Evolutionary conservation across 37 sponge, comb jelly and placozoan species (phyloP), one percentile per base, ranked within the genome.

Genomic region (Chondrosia reniformis): DNA sequence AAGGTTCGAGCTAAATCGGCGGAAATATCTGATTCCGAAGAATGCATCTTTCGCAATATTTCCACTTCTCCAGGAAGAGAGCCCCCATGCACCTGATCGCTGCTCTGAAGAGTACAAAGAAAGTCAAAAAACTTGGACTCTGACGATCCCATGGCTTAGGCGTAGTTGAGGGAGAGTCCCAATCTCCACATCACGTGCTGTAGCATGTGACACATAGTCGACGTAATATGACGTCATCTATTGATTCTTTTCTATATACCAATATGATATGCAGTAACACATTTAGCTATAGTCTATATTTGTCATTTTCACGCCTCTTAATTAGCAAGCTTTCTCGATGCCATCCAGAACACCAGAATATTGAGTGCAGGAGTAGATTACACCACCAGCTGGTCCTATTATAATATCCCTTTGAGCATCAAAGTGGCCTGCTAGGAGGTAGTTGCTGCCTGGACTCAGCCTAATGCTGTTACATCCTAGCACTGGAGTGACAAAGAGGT

Each of bases 1-100:
- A 83, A 72, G 4, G 27, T 13, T 0, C 46, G 71, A 15, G 80
- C 80, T n/a, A 91, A 55, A 7, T 85, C 62, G 12, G 67, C 82
- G 17, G 79, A n/a, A 32, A 64, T 4, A 4, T 64, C 66, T 32
- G 66, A 64, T 36, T 64, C 66, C 34, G 66, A 64, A 2, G 66
- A 64, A 19, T 27, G 34, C 34, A 64, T 8, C 66, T 64, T 64
- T n/a, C 66, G 31, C 17, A 64, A 2, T n/a, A 64, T 64, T 4
- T 64, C 66, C 34, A 21, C 34, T 64, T 64, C 66, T 32, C 66
- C 66, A 2, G 66, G 66, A 4, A 64, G 66, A 19, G 34, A 33
- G 33, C 19, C 33, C 4, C 32, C 17, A 36, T 36, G 19, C 34
- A 19, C 19, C 66, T 36, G 19, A 2, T 7, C 66, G 19, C 6